Percentiles rank a stretch among this genome's conserved stretches.
Evolutionary conservation across 1,140 invertebrate species (phyloP).

Genomic region (Drosophila baimaii): DNA sequence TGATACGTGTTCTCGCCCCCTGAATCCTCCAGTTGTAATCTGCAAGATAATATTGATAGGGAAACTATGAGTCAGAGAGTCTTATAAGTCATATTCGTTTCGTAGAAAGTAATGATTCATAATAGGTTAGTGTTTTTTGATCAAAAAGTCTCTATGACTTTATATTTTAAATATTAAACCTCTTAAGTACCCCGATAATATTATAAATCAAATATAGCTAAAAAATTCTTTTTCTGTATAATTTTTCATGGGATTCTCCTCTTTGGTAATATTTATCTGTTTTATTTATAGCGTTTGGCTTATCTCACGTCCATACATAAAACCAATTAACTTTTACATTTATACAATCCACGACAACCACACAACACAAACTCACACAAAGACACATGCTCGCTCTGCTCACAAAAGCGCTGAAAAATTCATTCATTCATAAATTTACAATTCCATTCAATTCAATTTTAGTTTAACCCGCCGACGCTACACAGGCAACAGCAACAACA

Average conservation of each 20-base stretch:
- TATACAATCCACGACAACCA: conserved; percentile 34
- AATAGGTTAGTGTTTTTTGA: background rate
- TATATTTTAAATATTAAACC: no score
- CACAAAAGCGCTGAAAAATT: conserved; percentile 64
- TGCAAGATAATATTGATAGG: conserved; percentile 29
- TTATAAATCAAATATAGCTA: no score
- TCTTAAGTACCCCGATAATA: no score
- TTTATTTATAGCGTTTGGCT: conserved; percentile 45
- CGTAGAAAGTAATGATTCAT: background rate
- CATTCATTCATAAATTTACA: conserved; percentile 82
- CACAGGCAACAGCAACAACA: conserved; percentile 34
- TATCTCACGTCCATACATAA: conserved; percentile 38
- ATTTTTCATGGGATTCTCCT: background rate
- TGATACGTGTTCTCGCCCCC: conserved; percentile 82
- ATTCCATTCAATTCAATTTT: conserved; percentile 82
- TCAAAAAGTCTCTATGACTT: background rate
- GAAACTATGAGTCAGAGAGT: conserved; percentile 14
- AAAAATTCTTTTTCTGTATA: background rate
- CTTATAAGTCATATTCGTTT: background rate
- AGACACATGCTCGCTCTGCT: conserved; percentile 27
- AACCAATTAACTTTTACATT: conserved; percentile 71
- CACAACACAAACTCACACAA: conserved; percentile 34
- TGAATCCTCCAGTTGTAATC: conserved; percentile 82
- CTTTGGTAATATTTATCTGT: conserved; percentile 2
- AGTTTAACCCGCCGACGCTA: conserved; percentile 57